Evolutionary conservation across 2,113 vertebrate species (phyloP), one percentile per base, ranked within the genome.

Genomic region (Pavo muticus): DNA sequence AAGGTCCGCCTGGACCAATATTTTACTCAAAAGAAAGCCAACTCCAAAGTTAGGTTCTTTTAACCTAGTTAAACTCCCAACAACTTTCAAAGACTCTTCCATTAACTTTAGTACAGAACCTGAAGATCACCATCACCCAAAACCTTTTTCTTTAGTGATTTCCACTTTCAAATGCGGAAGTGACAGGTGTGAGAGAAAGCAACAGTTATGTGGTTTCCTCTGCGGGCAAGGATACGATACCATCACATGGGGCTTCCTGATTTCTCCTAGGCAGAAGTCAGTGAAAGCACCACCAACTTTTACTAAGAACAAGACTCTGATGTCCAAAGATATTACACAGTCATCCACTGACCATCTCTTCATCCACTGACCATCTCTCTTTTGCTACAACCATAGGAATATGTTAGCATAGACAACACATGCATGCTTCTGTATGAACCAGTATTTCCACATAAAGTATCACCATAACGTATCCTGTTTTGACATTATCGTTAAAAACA

Each of bases 151-250:
- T 27, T 48, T 56, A 77, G 60, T 5, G 73, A 78, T 19, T 69
- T 77, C 39, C 44, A 19, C 19, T 64, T 78, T 69, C 30, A 69
- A 48, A 32, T 6, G 63, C 47, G 25, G 30, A 69, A 64, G 47
- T 3, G 2, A 68, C 42, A 72, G 6, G 20, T 64, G 35, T 71
- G 25, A 68, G 12, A 68, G 54, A 76, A 76, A 69, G 29, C 74
- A 50, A 45, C 14, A 74, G 18, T 29, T 14, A 9, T 3, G 9
- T 57, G 69, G 18, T 27, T 81, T 93, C 44, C 30, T 69, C 48
- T 44, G 47, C 4, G 11, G 44, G n/a, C 64, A 82, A 35, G 30
- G n/a, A 11, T 12, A 63, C 0, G n/a, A 11, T 12, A 63, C 0
- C 0, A 24, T 27, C 39, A 32, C 60, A 39, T 7, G 0, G 1